phyloP scores from a whole-genome alignment of 2,888 invertebrate species.

The Drosophila subsilvestris region DNA sequence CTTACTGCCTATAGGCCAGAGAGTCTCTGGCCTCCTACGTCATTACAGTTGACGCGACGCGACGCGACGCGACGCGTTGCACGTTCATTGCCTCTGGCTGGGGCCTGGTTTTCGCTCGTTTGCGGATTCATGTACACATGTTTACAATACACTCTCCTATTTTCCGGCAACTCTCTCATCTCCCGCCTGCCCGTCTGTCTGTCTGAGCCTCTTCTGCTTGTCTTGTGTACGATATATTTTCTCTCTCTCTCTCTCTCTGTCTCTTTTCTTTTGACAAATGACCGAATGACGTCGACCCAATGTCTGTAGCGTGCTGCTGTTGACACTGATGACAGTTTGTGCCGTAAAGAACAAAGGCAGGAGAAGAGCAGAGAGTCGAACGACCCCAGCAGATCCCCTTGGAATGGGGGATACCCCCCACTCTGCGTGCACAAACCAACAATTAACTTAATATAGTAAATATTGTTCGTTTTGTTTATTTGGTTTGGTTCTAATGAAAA shows the following conservation, averaged over 20 bases:
- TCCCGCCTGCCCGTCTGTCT: constrained; percentile 13
- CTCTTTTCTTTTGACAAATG: constrained; percentile 62
- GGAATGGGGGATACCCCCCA: not conserved
- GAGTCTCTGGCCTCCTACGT: not conserved
- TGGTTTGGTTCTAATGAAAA: constrained; percentile 39
- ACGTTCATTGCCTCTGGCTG: constrained; percentile 17
- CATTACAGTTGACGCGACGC: not conserved
- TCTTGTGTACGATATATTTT: not conserved
- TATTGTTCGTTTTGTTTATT: constrained; percentile 23
- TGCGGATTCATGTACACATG: constrained; percentile 18
- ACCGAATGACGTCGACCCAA: constrained; percentile 67
- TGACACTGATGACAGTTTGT: constrained; percentile 53
- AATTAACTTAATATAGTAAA: constrained; percentile 41
- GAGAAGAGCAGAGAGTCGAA: constrained; percentile 14
- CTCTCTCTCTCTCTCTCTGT: not conserved
- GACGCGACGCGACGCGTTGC: not conserved
- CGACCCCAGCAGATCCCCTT: constrained; percentile 15
- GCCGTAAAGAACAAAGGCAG: constrained; percentile 50
- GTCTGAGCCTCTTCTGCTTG: constrained; percentile 5
- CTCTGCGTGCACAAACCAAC: constrained; percentile 7
- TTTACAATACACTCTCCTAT: not conserved
- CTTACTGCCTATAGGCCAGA: not conserved
- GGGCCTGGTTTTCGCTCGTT: constrained; percentile 3
- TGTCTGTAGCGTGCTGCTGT: constrained; percentile 55
- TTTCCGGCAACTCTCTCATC: constrained; percentile 1